Percentiles rank a stretch among this genome's conserved stretches.
These are phyloP conservation scores for Molanna angustata DNA, from an alignment of 2,888 invertebrate genomes.

Conservation along the genomic window DNA sequence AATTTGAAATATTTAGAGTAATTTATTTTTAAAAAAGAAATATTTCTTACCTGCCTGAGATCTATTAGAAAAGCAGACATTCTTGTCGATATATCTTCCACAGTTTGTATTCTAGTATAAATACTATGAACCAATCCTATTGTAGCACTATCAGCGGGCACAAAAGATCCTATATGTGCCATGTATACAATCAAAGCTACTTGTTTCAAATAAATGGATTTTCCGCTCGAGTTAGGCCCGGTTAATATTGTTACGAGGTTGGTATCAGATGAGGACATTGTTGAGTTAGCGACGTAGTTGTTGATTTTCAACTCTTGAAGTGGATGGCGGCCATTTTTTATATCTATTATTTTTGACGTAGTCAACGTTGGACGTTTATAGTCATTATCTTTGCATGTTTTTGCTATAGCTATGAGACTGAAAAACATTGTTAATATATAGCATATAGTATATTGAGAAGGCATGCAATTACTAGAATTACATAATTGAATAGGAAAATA, in stretches of 20 bases:
- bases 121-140: conserved; percentile 73
- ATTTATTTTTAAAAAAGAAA: no score
- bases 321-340: conserved; percentile 72
- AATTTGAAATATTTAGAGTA: no score
- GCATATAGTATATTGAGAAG: background rate
- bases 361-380: conserved; percentile 64
- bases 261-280: conserved; percentile 54
- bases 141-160: conserved; percentile 74
- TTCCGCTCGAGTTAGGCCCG: conserved; percentile 90
- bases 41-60: conserved; percentile 74
- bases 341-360: conserved; percentile 54
- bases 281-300: conserved; percentile 73
- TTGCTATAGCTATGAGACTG: conserved; percentile 66
- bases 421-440: conserved; percentile 23
- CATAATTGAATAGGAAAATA: no score
- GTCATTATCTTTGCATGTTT: conserved; percentile 61
- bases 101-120: conserved; percentile 69
- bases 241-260: conserved; percentile 74
- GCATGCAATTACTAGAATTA: no score
- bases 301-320: conserved; percentile 65
- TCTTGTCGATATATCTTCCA: conserved; percentile 74
- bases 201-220: conserved; percentile 89
- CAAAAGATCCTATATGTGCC: conserved; percentile 86
- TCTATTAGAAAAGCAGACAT: conserved; percentile 86
- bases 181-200: conserved; percentile 75